Percentiles rank a stretch among this genome's conserved stretches.
Evolutionary conservation across 2,113 vertebrate genomes (phyloP).

Genomic region (Lepidothrix coronata): DNA sequence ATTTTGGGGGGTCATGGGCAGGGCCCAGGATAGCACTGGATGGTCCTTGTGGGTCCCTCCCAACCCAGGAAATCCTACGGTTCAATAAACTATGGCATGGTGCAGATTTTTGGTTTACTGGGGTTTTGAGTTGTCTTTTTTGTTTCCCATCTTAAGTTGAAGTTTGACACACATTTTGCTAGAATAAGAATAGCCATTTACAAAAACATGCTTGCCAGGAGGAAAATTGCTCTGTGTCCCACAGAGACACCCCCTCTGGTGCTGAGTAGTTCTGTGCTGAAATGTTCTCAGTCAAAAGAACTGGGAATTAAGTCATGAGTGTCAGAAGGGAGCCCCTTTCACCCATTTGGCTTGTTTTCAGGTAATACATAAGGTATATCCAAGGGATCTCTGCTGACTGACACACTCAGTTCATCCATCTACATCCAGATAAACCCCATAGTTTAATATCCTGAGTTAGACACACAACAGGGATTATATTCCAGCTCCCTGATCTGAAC

Average conservation of each 20-base stretch:
- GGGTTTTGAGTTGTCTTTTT: background rate
- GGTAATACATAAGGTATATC: too few species aligned
- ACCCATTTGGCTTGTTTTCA: background rate
- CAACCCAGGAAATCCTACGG: background rate
- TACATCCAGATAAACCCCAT: background rate
- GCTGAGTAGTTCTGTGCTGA: background rate
- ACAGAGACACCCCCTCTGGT: background rate
- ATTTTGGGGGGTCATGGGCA: background rate
- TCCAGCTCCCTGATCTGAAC: background rate
- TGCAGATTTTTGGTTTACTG: background rate
- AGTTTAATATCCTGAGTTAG: background rate
- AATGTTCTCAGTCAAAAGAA: background rate
- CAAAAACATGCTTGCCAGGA: background rate
- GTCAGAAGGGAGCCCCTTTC: background rate
- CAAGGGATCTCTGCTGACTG: background rate
- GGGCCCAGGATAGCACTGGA: fast-evolving
- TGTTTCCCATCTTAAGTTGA: background rate
- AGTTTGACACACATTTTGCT: background rate
- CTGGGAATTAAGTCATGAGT: background rate
- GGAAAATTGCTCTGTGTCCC: background rate
- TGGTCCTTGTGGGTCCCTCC: background rate
- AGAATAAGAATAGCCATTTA: background rate
- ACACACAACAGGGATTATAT: background rate
- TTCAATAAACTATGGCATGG: background rate
- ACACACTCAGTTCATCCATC: background rate